Evolutionary conservation across 2,797 vertebrate genomes (phyloP), one percentile per base, ranked within the genome.

Genomic region (Pseudocheirus occidentalis): DNA sequence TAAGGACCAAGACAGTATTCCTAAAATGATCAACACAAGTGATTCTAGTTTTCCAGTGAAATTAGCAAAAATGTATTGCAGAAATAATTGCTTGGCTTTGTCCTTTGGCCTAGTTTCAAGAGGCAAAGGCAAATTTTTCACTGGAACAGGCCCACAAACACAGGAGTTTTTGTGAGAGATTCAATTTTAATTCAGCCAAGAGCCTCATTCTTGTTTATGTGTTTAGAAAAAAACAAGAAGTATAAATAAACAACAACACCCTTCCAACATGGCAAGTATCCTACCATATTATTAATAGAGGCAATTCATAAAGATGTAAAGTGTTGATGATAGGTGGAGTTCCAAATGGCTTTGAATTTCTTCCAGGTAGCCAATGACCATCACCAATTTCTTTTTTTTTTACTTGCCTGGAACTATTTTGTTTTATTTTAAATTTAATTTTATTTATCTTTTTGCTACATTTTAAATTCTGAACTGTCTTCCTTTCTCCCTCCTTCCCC

Each of bases 191-290:
- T 55, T 96, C 93, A 87, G 34, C 59, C 59, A 93, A 95, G 89
- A 95, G 96, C 34, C 91, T 93, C 95, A 97, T 91, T 55, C 95
- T 95, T 97, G 94, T 96, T 91, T 94, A 50, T 55, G 52, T 90
- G 95, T 94, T 93, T 96, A 94, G 91, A 96, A 95, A 91, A 81
- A 92, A 96, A 14, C 94, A 66, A 90, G 87, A 96, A 91, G 58
- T 28, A 59, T 54, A 56, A 6, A 50, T 34, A 54, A 91, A 93
- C 90, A 95, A 90, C 18, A 54, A 40, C 27, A 28, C 62, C 54
- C 4, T 54, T 50, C 31, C 87, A n/a, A 34, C 1, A 13, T 21
- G 73, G 18, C 40, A 16, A 24, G 0, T 28, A 34, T 24, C 34
- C 54, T 81, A 50, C 3, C 3, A 18, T 93, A n/a, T 62, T 27